phyloP scores from a whole-genome alignment of 2,113 vertebrate species.

The Argyrosomus japonicus region DNA sequence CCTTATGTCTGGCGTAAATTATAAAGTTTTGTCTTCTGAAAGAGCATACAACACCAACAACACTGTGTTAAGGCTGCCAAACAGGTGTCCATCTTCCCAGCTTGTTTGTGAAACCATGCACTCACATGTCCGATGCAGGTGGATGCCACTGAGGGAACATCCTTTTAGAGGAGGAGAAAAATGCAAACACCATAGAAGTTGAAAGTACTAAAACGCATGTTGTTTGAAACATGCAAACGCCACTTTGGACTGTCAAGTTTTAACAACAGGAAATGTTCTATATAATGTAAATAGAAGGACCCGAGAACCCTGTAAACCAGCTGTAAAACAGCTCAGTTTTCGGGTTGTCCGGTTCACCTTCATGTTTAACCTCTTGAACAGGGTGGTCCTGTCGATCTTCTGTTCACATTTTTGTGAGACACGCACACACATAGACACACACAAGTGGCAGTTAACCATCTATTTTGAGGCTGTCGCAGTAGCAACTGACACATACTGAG shows the following conservation, averaged over 20 bases:
- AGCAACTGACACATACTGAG: conserved; percentile 67
- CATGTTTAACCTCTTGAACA: conserved; percentile 48
- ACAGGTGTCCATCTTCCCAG: conserved; percentile 22
- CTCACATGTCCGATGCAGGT: conserved; percentile 52
- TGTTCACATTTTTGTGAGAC: conserved; percentile 52
- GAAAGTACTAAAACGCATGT: conserved; percentile 21
- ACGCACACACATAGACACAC: not conserved
- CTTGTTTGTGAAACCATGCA: conserved; percentile 21
- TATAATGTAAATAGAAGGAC: conserved; percentile 6
- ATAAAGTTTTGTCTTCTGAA: not conserved
- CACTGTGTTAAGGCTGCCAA: not conserved
- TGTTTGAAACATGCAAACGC: conserved; percentile 51
- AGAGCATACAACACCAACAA: not conserved
- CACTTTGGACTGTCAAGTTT: conserved; percentile 28
- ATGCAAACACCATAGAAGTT: conserved; percentile 56
- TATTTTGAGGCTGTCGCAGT: conserved; percentile 71
- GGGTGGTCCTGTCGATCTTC: conserved; percentile 64
- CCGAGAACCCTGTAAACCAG: conserved; percentile 13
- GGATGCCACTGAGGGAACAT: conserved; percentile 33
- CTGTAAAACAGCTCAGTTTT: conserved; percentile 47
- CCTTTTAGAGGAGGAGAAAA: conserved; percentile 31
- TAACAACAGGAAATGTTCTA: conserved; percentile 42
- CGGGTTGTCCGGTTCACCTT: conserved; percentile 23
- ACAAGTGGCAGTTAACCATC: conserved; percentile 59
- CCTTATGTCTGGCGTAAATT: not conserved